These are phyloP conservation scores for Xylocampa areola DNA, from an alignment of 2,888 invertebrate genomes.

Conservation along the genomic window DNA sequence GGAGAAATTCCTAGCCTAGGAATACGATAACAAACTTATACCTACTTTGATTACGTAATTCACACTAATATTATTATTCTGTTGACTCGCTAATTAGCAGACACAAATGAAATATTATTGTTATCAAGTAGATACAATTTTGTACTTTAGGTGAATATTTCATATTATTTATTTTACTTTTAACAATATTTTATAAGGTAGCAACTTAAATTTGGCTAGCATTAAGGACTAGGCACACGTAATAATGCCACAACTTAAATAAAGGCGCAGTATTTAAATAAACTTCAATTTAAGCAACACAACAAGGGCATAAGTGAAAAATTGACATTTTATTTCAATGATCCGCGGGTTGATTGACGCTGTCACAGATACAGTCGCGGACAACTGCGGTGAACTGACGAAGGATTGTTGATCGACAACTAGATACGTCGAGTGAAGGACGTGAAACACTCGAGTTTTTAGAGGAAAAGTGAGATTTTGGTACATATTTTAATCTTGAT, in stretches of 20 bases:
- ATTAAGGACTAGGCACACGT: background rate
- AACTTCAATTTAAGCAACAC: constrained; percentile 34
- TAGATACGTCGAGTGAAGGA: constrained; percentile 67
- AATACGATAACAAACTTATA: too few species aligned
- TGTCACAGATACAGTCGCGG: constrained; percentile 79
- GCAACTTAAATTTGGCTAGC: too few species aligned
- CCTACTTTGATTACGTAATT: too few species aligned
- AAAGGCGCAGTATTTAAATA: constrained; percentile 9
- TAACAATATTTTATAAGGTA: too few species aligned
- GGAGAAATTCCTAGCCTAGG: too few species aligned
- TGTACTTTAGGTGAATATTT: too few species aligned
- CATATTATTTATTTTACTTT: too few species aligned
- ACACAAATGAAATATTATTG: too few species aligned
- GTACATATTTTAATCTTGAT: background rate
- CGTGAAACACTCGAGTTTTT: constrained; percentile 53
- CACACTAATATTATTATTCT: too few species aligned
- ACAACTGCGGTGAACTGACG: constrained; percentile 81
- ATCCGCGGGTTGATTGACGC: constrained; percentile 74
- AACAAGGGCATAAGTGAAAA: constrained; percentile 63
- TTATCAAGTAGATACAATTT: too few species aligned
- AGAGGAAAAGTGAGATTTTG: background rate
- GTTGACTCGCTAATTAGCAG: too few species aligned
- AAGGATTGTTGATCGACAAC: constrained; percentile 79
- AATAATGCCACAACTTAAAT: constrained; percentile 17
- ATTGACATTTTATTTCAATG: constrained; percentile 82